A percentile compares a stretch with the other conserved stretches of the same genome.
These are phyloP conservation scores for Omphaloscelis lunosa DNA, from an alignment of 2,888 invertebrate species.

Conservation along the genomic window DNA sequence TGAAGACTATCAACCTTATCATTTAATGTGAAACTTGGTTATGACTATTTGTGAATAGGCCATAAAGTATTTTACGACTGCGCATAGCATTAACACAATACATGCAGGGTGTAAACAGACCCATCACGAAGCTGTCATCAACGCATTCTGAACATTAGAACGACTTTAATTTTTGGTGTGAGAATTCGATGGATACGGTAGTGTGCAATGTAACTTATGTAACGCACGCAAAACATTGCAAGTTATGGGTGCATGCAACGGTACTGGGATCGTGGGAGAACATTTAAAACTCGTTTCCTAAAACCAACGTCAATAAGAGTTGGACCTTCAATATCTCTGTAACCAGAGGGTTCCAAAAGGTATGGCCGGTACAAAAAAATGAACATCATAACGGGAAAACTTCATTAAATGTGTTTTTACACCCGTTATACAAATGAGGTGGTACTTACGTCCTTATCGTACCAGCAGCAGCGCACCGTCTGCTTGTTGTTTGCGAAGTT, in stretches of 20 bases:
- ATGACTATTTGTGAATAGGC: slow-evolving; percentile 5
- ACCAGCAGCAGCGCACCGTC: slow-evolving; percentile 93
- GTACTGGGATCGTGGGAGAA: neutral
- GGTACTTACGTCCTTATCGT: slow-evolving; percentile 91
- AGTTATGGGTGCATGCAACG: neutral
- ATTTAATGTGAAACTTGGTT: neutral
- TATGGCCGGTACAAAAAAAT: neutral
- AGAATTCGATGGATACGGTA: neutral
- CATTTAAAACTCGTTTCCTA: neutral
- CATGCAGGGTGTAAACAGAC: neutral
- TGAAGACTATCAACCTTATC: neutral
- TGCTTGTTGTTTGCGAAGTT: slow-evolving; percentile 92
- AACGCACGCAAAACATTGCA: neutral
- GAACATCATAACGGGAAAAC: neutral
- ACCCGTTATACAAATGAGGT: neutral
- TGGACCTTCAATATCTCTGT: neutral
- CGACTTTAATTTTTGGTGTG: neutral
- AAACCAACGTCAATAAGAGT: neutral
- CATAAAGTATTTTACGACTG: slow-evolving; percentile 13
- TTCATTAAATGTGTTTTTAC: no score
- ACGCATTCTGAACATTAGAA: neutral
- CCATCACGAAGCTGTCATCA: neutral
- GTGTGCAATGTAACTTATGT: neutral
- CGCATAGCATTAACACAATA: neutral
- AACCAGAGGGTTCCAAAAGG: neutral